Base-by-base conservation (phyloP, 1,140 invertebrate species). In the Drosophila micromelanica region DNA sequence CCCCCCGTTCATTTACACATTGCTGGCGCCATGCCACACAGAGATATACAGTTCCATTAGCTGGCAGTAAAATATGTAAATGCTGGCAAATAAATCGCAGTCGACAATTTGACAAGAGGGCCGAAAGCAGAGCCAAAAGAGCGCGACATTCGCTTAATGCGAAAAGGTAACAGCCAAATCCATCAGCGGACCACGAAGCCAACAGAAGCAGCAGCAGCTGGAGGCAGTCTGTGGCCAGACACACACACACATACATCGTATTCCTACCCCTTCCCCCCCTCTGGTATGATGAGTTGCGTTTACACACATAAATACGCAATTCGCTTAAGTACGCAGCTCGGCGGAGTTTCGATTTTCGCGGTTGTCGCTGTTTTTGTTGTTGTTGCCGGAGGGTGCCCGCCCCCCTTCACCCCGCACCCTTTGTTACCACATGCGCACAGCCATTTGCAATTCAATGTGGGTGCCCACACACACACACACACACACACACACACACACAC, bases 301-400 rank as follows among this genome's bases (percentile, higher is more conserved):
- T 87, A 87, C 84, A 87, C 84, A 87, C 84, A 89, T 89, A 89
- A 89, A 89, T 89, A 90, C 84, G 85, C 84, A 89, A 90, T 89
- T 89, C 79, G 84, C 80, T 80, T 89, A 89, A 90, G 84, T 90
- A 84, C 76, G 76, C 65, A 64, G 40, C 46, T 51, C 46, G 48
- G 32, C 61, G 38, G 63, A n/a, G n/a, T n/a, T 17, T 17, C 74
- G 65, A 65, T 80, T 79, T 82, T 76, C 77, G 81, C 82, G 78
- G 82, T 86, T 63, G 62, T 46, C 48, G 63, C 73, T 62, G 71
- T 56, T 69, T 64, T 23, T 63, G 35, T 38, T 27, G 35, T 38
- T 27, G 40, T 17, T 76, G 59, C 40, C 56, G 40, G 35, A 40
- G 72, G 67, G 45, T 52, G 30, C 54, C n/a, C n/a, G 45, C 45